phyloP scores from a whole-genome alignment of 2,797 vertebrate genomes.

The Sebastes diaconus region DNA sequence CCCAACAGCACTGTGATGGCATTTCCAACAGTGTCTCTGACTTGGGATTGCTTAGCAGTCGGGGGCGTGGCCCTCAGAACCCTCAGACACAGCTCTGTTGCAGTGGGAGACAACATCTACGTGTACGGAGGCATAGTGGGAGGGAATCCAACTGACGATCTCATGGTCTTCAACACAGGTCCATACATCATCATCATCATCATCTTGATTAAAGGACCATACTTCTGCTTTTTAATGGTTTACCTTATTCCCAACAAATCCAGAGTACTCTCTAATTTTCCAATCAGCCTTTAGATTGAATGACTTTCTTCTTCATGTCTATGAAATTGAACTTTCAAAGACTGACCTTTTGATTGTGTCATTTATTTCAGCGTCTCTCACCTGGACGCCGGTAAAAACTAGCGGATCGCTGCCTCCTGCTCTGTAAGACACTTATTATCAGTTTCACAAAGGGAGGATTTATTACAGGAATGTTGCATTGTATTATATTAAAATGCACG shows the following conservation, averaged over 20 bases:
- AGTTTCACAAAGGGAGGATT: not conserved
- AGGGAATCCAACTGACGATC: constrained; percentile 70
- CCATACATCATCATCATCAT: not conserved
- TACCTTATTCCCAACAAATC: not conserved
- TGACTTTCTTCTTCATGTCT: not conserved
- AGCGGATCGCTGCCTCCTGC: constrained; percentile 70
- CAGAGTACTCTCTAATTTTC: not conserved
- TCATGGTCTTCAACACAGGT: constrained; percentile 84
- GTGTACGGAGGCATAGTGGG: constrained; percentile 76
- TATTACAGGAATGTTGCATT: not conserved
- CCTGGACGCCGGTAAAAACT: constrained; percentile 81
- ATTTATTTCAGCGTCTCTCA: constrained; percentile 77
- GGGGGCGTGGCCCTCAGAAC: constrained; percentile 66
- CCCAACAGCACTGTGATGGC: not conserved
- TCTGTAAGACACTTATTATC: constrained; percentile 59
- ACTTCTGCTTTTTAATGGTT: not conserved
- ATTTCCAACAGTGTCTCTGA: constrained; percentile 70
- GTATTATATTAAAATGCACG: not conserved
- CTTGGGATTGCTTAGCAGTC: constrained; percentile 73
- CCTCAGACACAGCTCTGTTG: constrained; percentile 71
- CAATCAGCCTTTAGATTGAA: not conserved
- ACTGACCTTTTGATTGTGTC: not conserved
- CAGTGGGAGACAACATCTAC: constrained; percentile 79
- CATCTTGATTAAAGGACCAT: not conserved
- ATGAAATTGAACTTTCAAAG: not conserved